Base-by-base conservation (phyloP, 2,888 invertebrate genomes). In the Mesorhabditis sp. region DNA sequence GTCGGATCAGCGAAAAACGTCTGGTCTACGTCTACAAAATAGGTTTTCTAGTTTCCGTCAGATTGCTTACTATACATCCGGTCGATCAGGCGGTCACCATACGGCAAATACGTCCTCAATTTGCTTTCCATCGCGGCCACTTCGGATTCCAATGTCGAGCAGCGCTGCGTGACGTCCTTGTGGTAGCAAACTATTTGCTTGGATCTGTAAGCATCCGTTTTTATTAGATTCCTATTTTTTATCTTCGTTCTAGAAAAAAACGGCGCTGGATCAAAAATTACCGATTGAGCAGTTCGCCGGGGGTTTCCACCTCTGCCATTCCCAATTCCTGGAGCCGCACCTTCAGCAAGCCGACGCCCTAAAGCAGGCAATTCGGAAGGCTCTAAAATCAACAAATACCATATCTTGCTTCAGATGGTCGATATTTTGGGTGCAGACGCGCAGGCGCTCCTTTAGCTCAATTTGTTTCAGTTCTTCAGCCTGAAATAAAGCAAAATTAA, bases 111-210 rank as follows among this genome's bases (percentile, higher is more conserved):
- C 10, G 13, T 15, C 13, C 67, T 41, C 6, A 74, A 50, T 45
- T 71, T 74, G 4, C 71, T 67, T 45, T 78, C 77, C 13, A 77
- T 70, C 3, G 66, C n/a, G 4, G 72, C 71, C 5, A 72, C 70
- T 15, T 69, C 67, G 4, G 71, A 67, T 50, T 80, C 76, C 43
- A 72, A 42, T 6, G 66, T 28, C 3, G 75, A 66, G 5, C 76
- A 72, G 15, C 62, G 67, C 65, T 70, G 69, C 0, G 78, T 76
- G 7, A 80, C 68, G 43, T 72, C 72, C 58, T 80, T 80, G 70
- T 82, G 80, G 13, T 71, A 63, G 0, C 76, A 73, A 4, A 80
- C 78, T n/a, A 82, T 79, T 13, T 73, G 69, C 65, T 80, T 80
- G 3, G 79, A 77, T 5, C 79, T 76, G 45, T 65, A 67, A 42